A percentile compares a stretch with the other conserved stretches of the same genome.
phyloP scores from a whole-genome alignment of 1,140 invertebrate genomes.

The Bombus pyrosoma region DNA sequence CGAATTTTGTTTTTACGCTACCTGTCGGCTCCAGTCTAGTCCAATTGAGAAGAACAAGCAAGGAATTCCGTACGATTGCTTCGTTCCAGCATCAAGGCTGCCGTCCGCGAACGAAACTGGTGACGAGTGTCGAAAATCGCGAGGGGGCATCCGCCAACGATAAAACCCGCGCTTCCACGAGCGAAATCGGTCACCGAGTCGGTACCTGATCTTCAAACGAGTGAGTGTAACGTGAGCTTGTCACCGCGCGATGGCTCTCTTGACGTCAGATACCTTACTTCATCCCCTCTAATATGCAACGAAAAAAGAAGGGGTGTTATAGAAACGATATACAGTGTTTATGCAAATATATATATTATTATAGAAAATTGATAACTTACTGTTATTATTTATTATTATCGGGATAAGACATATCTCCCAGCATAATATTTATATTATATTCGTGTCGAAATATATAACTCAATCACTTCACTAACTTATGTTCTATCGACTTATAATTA shows the following conservation, averaged over 20 bases:
- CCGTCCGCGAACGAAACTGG: neutral
- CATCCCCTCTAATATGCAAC: slow-evolving; percentile 40
- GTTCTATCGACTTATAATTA: no score
- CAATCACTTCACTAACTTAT: no score
- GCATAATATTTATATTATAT: no score
- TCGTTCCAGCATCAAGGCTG: slow-evolving; percentile 31
- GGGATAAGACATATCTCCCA: no score
- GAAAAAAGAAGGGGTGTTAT: slow-evolving; percentile 40
- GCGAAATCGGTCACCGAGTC: slow-evolving; percentile 40
- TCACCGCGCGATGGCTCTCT: slow-evolving; percentile 53
- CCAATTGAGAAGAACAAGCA: slow-evolving; percentile 7
- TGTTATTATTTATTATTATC: no score
- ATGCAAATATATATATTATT: neutral
- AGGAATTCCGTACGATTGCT: neutral
- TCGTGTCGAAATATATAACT: no score
- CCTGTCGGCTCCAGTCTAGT: slow-evolving; percentile 37
- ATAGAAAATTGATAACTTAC: neutral
- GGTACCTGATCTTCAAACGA: slow-evolving; percentile 60
- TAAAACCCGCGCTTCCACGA: neutral
- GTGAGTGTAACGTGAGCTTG: slow-evolving; percentile 49
- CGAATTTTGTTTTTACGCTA: slow-evolving; percentile 15
- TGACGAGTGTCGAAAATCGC: slow-evolving; percentile 15
- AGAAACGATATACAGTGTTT: neutral
- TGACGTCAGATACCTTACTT: slow-evolving; percentile 60
- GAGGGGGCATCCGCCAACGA: slow-evolving; percentile 30